Evolutionary conservation across 2,797 vertebrate species (phyloP).

Genomic region (Lates japonicus): DNA sequence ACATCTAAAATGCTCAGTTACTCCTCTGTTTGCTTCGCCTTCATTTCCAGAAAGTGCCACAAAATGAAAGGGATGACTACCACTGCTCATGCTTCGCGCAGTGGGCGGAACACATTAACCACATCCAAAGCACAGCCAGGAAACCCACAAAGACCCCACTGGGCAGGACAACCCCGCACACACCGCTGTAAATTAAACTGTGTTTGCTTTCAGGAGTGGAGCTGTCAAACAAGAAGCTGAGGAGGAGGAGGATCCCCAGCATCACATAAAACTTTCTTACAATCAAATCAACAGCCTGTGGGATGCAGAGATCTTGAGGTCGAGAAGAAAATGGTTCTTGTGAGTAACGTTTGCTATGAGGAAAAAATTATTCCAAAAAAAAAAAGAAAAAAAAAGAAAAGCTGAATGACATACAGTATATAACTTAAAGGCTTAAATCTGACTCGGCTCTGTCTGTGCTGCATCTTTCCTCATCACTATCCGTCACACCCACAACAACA

Average conservation of each 20-base stretch:
- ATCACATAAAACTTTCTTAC: constrained; percentile 31
- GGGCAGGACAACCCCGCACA: constrained; percentile 60
- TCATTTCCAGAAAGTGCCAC: constrained; percentile 62
- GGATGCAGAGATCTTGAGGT: constrained; percentile 21
- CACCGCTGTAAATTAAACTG: constrained; percentile 67
- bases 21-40: constrained; percentile 52
- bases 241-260: constrained; percentile 18
- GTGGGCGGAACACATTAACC: constrained; percentile 72
- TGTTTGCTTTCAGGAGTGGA: constrained; percentile 68
- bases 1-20: constrained; percentile 35
- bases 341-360: constrained; percentile 13
- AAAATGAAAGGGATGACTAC: constrained; percentile 74
- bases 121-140: constrained; percentile 72
- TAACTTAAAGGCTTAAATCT: background rate
- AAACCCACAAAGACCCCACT: constrained; percentile 81
- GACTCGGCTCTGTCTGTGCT: background rate
- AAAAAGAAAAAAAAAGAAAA: background rate
- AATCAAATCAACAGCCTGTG: constrained; percentile 22
- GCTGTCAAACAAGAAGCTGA: constrained; percentile 43
- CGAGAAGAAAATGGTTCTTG: background rate
- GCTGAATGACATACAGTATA: too few relatives aligned
- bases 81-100: constrained; percentile 54
- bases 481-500: background rate
- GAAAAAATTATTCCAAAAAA: background rate
- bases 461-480: constrained; percentile 23